Evolutionary conservation across 2,797 vertebrate genomes (phyloP).

Genomic region (Gastrophryne carolinensis): DNA sequence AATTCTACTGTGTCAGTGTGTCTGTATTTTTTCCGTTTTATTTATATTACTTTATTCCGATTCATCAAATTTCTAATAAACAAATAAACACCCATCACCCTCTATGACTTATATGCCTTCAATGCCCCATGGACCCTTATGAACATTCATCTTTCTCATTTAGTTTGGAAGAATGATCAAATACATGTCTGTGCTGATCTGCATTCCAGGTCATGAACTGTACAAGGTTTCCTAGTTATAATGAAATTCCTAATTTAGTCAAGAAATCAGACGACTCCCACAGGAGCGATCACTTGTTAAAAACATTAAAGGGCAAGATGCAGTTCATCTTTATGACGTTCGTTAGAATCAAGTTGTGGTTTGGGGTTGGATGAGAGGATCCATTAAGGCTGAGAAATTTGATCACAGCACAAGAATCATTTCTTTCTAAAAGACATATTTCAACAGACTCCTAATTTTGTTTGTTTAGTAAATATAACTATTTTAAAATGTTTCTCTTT

Average conservation of each 20-base stretch:
- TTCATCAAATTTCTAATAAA: too few species aligned
- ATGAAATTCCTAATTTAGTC: background rate
- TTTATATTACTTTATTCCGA: too few species aligned
- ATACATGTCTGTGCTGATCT: background rate
- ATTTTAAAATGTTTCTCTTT: too few species aligned
- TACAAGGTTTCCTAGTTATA: background rate
- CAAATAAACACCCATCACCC: too few species aligned
- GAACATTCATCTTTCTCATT: background rate
- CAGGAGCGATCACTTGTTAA: background rate
- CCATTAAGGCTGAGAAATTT: too few species aligned
- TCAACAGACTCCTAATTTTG: too few species aligned
- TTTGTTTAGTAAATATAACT: too few species aligned
- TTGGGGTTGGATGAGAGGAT: constrained; percentile 1
- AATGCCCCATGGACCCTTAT: background rate
- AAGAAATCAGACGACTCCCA: background rate
- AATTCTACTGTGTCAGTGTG: too few species aligned
- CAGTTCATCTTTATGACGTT: constrained; percentile 21
- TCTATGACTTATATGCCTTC: too few species aligned
- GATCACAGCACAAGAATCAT: too few species aligned
- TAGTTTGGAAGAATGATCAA: background rate
- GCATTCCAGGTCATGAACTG: background rate
- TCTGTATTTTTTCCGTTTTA: too few species aligned
- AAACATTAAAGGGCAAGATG: background rate
- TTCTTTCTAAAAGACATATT: too few species aligned
- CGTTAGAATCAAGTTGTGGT: background rate